Percentiles rank a stretch among this genome's conserved stretches.
Evolutionary conservation across 2,113 vertebrate species (phyloP).

Genomic region (Merops nubicus): DNA sequence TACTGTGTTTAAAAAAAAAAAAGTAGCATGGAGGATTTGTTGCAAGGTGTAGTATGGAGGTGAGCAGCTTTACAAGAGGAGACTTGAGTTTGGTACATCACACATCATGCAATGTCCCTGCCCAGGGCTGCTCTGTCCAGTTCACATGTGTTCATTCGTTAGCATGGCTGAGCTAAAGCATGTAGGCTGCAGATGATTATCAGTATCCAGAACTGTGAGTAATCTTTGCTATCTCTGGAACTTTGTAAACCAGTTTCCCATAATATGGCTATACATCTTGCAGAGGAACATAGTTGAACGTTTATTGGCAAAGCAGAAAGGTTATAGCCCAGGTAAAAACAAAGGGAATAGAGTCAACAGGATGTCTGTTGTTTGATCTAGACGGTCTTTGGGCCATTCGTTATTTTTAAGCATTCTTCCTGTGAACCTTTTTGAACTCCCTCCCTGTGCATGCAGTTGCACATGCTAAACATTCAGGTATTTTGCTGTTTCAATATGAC

Average conservation of each 20-base stretch:
- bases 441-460: not conserved
- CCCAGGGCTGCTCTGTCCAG: not conserved
- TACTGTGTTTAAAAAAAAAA: not conserved
- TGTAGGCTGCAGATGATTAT: not conserved
- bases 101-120: not conserved
- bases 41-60: not conserved
- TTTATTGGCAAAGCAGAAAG: slow-evolving; percentile 61
- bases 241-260: not conserved
- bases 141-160: not conserved
- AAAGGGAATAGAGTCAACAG: slow-evolving; percentile 51
- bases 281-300: slow-evolving; percentile 1
- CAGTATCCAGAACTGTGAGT: not conserved
- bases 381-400: not conserved
- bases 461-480: not conserved
- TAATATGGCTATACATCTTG: slow-evolving; percentile 2
- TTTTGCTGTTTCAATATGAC: not conserved
- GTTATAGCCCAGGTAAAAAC: slow-evolving; percentile 33
- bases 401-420: slow-evolving; percentile 65
- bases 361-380: slow-evolving; percentile 52
- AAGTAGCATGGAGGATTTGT: not conserved
- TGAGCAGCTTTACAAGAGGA: not conserved
- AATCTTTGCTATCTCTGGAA: not conserved
- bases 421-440: slow-evolving; percentile 47
- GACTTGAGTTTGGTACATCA: not conserved
- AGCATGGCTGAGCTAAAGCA: not conserved